Base-by-base conservation (phyloP, 2,113 vertebrate species). In the Lamprotornis superbus region DNA sequence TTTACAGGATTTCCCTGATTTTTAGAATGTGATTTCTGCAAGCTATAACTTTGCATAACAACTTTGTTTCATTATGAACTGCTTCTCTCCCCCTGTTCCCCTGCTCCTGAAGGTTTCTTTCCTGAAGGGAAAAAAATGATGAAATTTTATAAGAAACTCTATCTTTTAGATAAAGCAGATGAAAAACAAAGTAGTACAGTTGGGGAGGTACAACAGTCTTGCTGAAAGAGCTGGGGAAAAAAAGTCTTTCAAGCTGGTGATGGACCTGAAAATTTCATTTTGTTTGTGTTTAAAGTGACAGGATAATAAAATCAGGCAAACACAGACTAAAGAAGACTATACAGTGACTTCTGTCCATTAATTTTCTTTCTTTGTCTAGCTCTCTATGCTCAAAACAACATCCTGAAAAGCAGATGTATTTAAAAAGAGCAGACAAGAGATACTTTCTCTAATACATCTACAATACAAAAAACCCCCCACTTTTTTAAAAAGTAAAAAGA, bases 81-180 rank as follows among this genome's bases (percentile, higher is more conserved):
- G 3, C 11, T 35, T 31, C n/a, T 40, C 17, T 64, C 5, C 5
- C 11, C 5, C 37, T 44, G 22, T 10, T 16, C 6, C 12, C 15
- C 31, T 50, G 7, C 3, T 27, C 13, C 11, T 0, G 1, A 37
- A 70, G 3, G 11, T 52, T 75, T 65, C 49, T 55, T 53, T 42
- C 40, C 40, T 42, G 40, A 30, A 42, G 12, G 12, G 0, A 2
- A 37, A 39, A 60, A 37, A 33, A 7, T 2, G 0, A 28, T 7
- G 21, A 61, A 21, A 44, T 37, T 56, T 57, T 47, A 5, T 61
- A 46, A 78, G 44, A 27, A 77, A 55, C 3, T 12, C 0, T 22
- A 11, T 50, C 3, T 64, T 59, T 74, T 65, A n/a, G 20, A 16
- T 25, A 56, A 69, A 74, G 12, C 12, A 50, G n/a, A 10, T 77